Evolutionary conservation across 2,888 invertebrate species (phyloP), one percentile per base, ranked within the genome.

Genomic region (Pinctada fucata): DNA sequence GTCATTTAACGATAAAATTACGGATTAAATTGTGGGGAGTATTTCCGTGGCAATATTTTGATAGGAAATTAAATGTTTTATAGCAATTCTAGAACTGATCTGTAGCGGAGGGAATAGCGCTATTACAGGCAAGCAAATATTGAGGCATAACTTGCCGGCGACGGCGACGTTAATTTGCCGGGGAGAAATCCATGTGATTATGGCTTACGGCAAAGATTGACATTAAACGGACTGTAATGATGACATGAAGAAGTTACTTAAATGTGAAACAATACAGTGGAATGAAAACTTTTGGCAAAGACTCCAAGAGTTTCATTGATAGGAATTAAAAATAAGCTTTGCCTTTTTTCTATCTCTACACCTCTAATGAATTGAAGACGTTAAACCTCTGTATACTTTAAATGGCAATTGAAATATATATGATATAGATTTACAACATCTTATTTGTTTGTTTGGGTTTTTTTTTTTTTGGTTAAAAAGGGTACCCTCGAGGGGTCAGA

Each of bases 1-100:
- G 80, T 80, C 80, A 52, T 78, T 80, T 80, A 80, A 80, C 76
- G 80, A 80, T 75, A 72, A 80, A 80, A 80, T 80, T 80, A 75
- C 80, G 74, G 78, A 78, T 77, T 75, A 78, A 78, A 77, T 78
- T 78, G 78, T 78, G 71, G 80, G 78, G 80, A 80, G 80, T 80
- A 78, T 74, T 78, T 80, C 75, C 80, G 67, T 78, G 80, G 80
- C 73, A 77, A 80, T 80, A 80, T 78, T 78, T 80, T 80, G 80
- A 80, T 80, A 77, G 80, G 80, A 80, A 80, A 80, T 80, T 80
- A 80, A 80, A 76, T 77, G 75, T 80, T 80, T 78, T 78, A 80
- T 80, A 78, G 80, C 75, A 78, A 80, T 80, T 78, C 71, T 71
- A 75, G 50, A 76, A 72, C 70, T 68, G 68, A 75, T 74, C 78